Evolutionary conservation across 2,888 invertebrate species (phyloP).

Genomic region (Cancer borealis): DNA sequence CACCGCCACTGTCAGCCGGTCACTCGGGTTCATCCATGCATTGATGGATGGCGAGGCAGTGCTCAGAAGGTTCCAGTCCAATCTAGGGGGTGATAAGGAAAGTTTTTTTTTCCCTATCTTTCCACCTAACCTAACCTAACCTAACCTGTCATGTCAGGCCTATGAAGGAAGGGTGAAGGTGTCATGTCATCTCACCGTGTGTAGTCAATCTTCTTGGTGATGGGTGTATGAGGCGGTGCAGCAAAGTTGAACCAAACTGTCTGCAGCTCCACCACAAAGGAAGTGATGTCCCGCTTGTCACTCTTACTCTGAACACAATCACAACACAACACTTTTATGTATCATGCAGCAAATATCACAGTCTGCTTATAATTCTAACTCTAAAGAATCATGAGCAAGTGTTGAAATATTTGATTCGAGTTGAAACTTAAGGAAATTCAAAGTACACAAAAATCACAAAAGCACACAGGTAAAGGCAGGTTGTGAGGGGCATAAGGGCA

Average conservation of each 20-base stretch:
- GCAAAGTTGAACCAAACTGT: conserved; percentile 98
- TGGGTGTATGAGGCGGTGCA: conserved; percentile 95
- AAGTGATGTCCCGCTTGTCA: conserved; percentile 76
- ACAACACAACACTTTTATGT: background rate
- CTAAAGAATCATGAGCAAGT: background rate
- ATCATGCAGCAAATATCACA: background rate
- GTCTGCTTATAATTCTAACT: background rate
- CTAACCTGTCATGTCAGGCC: background rate
- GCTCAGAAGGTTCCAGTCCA: conserved; percentile 97
- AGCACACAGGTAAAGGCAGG: no score
- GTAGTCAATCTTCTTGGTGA: conserved; percentile 95
- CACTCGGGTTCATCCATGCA: conserved; percentile 98
- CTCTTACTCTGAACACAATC: conserved; percentile 60
- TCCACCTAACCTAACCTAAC: background rate
- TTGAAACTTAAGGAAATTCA: background rate
- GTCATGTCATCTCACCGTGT: conserved; percentile 84
- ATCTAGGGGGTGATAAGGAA: conserved; percentile 81
- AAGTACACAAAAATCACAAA: background rate
- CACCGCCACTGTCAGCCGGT: conserved; percentile 91
- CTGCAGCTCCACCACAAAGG: conserved; percentile 86
- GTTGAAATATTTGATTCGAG: background rate
- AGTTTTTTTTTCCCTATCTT: background rate
- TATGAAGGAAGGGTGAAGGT: background rate
- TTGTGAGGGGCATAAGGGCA: background rate
- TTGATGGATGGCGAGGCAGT: conserved; percentile 98